Evolutionary conservation across 2,888 invertebrate genomes (phyloP), one percentile per base, ranked within the genome.

Genomic region (Ischnus inquisitorius): DNA sequence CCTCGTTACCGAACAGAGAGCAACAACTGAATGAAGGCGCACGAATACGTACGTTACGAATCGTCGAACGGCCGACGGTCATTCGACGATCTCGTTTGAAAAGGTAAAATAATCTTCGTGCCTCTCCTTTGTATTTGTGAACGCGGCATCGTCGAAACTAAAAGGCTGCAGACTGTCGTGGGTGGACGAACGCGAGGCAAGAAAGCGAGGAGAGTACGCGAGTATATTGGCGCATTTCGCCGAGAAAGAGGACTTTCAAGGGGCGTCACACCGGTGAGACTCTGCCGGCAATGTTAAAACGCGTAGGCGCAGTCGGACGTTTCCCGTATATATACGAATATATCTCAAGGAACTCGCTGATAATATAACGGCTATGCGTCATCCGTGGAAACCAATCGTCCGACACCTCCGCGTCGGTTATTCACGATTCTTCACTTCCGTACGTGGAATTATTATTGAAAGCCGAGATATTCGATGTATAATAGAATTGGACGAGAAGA

Each of bases 231-330:
- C 71, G 28, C 64, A 34, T 34, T 54, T 64, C 43, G 67, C 34
- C 54, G 46, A 57, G 51, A 62, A 57, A 54, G 72, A 78, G 68
- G 77, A 75, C 80, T 80, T 83, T 83, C 77, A 69, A 77, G 83
- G 77, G 83, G 77, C 80, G 83, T 83, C 72, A 19, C 60, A 34
- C 34, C 34, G 34, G 34, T 34, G 69, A 62, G 75, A 79, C 54
- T 69, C 62, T 69, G 65, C 69, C 16, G 67, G 67, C 54, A 22
- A 67, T 46, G 25, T 69, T n/a, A 65, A 2, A 48, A 74, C 48
- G 83, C 83, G 83, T 83, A 71, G 83, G 83, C 69, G 83, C 75
- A 16, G 57, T 46, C 39, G 46, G 67, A 22, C 69, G 74, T 79
- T 83, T 83, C 48, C 68, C 76, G 68, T 51, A 39, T 57, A 83